Evolutionary conservation across 2,888 invertebrate species (phyloP).

Genomic region (Thysanoteuthis rhombus): DNA sequence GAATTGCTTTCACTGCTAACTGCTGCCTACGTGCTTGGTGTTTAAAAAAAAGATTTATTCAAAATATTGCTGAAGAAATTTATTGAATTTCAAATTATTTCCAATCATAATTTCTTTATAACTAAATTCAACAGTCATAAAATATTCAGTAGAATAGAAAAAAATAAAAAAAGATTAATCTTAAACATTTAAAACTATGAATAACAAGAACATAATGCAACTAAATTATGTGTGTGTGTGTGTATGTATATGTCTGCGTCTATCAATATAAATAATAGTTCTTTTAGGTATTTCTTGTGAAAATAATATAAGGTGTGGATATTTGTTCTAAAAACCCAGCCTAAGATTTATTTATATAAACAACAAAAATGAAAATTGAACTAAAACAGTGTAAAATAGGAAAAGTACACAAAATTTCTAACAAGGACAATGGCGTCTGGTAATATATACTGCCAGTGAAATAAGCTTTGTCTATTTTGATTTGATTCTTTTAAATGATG

Average conservation of each 20-base stretch:
- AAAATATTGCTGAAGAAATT: background rate
- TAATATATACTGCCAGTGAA: background rate
- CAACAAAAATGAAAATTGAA: background rate
- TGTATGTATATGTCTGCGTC: too few species aligned
- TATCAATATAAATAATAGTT: background rate
- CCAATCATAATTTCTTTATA: background rate
- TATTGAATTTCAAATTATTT: background rate
- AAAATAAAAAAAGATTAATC: background rate
- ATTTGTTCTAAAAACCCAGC: background rate
- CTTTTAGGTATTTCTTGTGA: too few species aligned
- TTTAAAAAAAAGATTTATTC: too few species aligned
- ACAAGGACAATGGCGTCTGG: background rate
- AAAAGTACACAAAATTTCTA: background rate
- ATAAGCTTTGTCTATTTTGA: background rate
- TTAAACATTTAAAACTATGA: background rate
- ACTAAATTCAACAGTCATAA: background rate
- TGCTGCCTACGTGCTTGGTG: background rate
- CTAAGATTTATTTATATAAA: background rate
- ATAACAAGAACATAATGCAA: background rate
- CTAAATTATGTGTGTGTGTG: too few species aligned
- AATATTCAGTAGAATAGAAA: background rate
- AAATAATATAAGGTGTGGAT: background rate
- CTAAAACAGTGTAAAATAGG: background rate
- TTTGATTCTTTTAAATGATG: background rate
- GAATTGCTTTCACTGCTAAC: background rate